These are phyloP conservation scores for Bursaphelenchus okinawaensis DNA, from an alignment of 2,888 invertebrate species.

Conservation along the genomic window DNA sequence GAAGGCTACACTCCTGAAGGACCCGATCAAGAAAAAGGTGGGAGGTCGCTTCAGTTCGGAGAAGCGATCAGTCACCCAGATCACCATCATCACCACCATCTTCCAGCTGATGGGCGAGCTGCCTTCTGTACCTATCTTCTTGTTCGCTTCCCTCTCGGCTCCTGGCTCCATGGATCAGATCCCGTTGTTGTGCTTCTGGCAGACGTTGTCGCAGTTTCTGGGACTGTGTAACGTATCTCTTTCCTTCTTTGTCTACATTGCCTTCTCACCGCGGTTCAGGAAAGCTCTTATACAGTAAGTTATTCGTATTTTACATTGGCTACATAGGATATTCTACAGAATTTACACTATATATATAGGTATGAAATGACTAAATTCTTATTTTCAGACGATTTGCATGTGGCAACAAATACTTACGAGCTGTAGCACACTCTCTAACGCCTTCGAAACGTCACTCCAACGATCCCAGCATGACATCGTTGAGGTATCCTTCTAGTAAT, in stretches of 20 bases:
- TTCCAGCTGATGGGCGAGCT: constrained; percentile 45
- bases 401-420: not conserved
- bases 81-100: constrained; percentile 51
- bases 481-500: not conserved
- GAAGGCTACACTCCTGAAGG: not conserved
- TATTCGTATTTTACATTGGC: not conserved
- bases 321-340: not conserved
- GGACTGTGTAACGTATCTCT: constrained; percentile 51
- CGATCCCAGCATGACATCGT: not conserved
- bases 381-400: not conserved
- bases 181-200: constrained; percentile 27
- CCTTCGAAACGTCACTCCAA: not conserved
- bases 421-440: not conserved
- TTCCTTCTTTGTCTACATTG: constrained; percentile 52
- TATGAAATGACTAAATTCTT: not conserved
- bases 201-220: constrained; percentile 44
- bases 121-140: constrained; percentile 45
- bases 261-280: constrained; percentile 47
- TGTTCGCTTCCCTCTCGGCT: constrained; percentile 39
- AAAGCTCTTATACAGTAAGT: constrained; percentile 41
- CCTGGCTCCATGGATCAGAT: constrained; percentile 25
- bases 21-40: constrained; percentile 8
- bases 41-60: constrained; percentile 33
- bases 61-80: constrained; percentile 52
- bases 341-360: not conserved